Conservation (phyloP, 2,888 invertebrate genomes). For the Phyto melanocephala region DNA sequence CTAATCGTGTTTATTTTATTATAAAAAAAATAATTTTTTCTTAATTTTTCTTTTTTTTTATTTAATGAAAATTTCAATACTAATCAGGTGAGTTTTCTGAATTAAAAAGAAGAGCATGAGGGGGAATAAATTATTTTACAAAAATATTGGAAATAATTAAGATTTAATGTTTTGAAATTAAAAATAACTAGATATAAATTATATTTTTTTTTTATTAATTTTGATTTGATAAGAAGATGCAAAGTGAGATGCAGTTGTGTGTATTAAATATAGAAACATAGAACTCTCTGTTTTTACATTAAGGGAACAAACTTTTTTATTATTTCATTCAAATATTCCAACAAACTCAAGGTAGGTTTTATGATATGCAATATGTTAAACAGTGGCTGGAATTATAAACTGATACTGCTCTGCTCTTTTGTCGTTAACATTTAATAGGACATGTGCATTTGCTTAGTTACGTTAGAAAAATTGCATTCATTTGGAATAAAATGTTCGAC, state of each 20-base stretch:
- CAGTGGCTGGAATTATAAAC: too few relatives aligned
- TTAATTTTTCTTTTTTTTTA: background rate
- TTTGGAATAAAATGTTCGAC: too few relatives aligned
- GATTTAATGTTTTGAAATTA: background rate
- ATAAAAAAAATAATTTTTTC: slow-evolving; percentile 8
- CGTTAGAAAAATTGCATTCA: too few relatives aligned
- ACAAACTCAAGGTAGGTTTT: too few relatives aligned
- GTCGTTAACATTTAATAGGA: too few relatives aligned
- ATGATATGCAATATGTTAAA: too few relatives aligned
- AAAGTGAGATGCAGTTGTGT: slow-evolving; percentile 40
- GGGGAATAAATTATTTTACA: slow-evolving; percentile 30
- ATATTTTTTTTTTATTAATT: too few relatives aligned
- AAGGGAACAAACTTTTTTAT: too few relatives aligned
- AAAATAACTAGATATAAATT: slow-evolving; percentile 22
- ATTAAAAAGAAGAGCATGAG: slow-evolving; percentile 16
- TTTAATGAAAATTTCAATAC: slow-evolving; percentile 5
- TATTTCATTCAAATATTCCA: too few relatives aligned
- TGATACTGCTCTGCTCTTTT: too few relatives aligned
- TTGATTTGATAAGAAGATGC: slow-evolving; percentile 51
- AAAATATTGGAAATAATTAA: slow-evolving; percentile 1
- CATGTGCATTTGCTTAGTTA: too few relatives aligned
- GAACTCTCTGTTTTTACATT: background rate
- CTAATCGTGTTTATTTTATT: slow-evolving; percentile 46
- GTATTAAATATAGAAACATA: slow-evolving; percentile 40
- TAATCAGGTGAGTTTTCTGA: background rate